These are phyloP conservation scores for Elymnias hypermnestra DNA, from an alignment of 1,140 invertebrate species.

Conservation along the genomic window DNA sequence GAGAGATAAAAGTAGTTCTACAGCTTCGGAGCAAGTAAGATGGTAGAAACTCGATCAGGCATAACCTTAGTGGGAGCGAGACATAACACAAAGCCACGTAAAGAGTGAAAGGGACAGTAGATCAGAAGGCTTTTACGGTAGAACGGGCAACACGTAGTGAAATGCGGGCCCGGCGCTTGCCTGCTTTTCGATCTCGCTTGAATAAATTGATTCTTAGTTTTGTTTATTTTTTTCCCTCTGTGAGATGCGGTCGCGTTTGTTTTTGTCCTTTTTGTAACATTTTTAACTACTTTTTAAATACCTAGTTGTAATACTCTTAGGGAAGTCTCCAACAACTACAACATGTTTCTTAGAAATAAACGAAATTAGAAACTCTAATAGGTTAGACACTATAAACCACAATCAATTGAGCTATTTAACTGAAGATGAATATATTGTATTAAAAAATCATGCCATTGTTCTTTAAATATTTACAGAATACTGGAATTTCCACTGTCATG, in stretches of 20 bases:
- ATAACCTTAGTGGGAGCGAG: conserved; percentile 44
- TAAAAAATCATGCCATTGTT: too few relatives aligned
- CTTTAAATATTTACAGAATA: too few relatives aligned
- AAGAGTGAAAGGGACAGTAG: conserved; percentile 40
- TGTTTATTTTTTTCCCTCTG: conserved; percentile 45
- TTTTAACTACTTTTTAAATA: conserved; percentile 1
- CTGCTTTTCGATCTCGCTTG: conserved; percentile 66
- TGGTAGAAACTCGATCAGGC: conserved; percentile 71
- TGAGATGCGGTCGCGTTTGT: conserved; percentile 3
- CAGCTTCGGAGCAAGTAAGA: conserved; percentile 68
- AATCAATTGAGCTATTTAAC: too few relatives aligned
- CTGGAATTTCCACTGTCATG: too few relatives aligned
- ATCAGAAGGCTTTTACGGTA: conserved; percentile 73
- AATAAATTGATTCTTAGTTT: conserved; percentile 73
- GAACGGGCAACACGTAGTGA: conserved; percentile 67
- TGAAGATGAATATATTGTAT: too few relatives aligned
- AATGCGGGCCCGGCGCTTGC: conserved; percentile 61
- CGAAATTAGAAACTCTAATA: too few relatives aligned
- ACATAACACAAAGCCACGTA: conserved; percentile 21
- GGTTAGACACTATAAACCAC: too few relatives aligned
- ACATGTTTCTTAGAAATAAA: too few relatives aligned
- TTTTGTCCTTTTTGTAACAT: not conserved
- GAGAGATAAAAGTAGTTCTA: conserved; percentile 71
- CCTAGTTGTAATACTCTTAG: too few relatives aligned
- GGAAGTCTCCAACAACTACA: too few relatives aligned